phyloP scores from a whole-genome alignment of 2,113 vertebrate genomes.

The Anthoscopus minutus region DNA sequence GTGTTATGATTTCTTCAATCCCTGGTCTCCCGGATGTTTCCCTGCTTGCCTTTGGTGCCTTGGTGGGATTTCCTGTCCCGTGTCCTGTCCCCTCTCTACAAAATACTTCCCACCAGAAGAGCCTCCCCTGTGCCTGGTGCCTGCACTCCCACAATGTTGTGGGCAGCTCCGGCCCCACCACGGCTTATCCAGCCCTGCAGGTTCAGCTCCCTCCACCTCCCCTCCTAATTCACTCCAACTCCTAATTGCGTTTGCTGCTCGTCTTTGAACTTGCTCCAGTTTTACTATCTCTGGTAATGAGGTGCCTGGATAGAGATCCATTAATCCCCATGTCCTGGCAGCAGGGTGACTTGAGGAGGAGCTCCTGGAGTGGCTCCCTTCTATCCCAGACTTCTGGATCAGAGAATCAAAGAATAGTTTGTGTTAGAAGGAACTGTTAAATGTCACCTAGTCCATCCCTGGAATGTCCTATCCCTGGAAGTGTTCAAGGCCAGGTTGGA shows the following conservation, averaged over 20 bases:
- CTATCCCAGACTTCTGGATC: background rate
- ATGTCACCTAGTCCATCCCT: background rate
- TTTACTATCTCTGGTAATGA: constrained; percentile 36
- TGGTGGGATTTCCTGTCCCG: background rate
- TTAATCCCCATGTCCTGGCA: background rate
- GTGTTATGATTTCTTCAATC: background rate
- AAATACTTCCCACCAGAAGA: background rate
- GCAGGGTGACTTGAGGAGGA: background rate
- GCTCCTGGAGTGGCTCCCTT: background rate
- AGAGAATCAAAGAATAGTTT: background rate
- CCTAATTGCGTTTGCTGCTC: constrained; percentile 7
- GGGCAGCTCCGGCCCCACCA: background rate
- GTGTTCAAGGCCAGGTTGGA: background rate
- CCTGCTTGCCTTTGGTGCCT: background rate
- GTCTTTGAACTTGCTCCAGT: constrained; percentile 48
- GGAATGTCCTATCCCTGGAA: background rate
- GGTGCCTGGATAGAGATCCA: constrained; percentile 2
- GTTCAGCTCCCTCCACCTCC: background rate
- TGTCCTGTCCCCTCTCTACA: background rate
- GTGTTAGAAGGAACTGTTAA: background rate
- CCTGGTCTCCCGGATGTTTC: background rate
- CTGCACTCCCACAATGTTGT: background rate
- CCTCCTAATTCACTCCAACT: background rate
- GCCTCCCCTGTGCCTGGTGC: background rate
- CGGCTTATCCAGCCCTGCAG: background rate